Base-by-base conservation (phyloP, 2,113 vertebrate species). In the Ochotona curzoniae region DNA sequence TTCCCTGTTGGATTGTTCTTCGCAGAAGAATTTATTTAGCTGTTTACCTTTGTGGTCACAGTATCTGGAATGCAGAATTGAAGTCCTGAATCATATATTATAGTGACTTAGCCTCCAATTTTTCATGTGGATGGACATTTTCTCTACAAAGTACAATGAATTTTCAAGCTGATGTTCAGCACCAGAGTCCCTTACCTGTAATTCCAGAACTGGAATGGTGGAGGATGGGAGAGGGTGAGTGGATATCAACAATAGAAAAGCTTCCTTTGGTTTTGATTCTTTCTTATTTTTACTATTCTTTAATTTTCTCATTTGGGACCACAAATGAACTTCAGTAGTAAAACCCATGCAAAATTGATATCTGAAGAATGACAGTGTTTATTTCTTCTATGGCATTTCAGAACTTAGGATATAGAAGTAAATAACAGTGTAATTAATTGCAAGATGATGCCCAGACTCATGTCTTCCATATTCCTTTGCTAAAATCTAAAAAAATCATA, bases 401-500 rank as follows among this genome's bases (percentile, higher is more conserved):
- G 35, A 83, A 79, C 9, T 18, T 1, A 23, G 23, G 9, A 57
- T 32, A 17, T 57, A 66, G 38, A 25, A 86, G 85, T 88, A 38
- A 83, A 18, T 73, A 88, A 32, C 74, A 44, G 25, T 30, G 0
- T 47, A 60, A 70, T 93, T 89, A 87, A 89, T 67, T 84, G 57
- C 69, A 26, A 23, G 30, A 10, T 78, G 9, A 9, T 87, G 7
- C 12, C 15, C 38, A 44, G 38, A 44, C 38, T 2, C 38, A 35
- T 51, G 70, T 73, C 83, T 70, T 61, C 8, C 11, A 69, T 28
- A 11, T 17, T 91, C 79, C 1, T 18, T 86, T 35, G 30, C 38
- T 74, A 89, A 93, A 83, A 49, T 83, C 66, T 61, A 32, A 91
- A 89, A 44, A 51, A 5, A 88, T 49, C 90, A 25, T 14, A 74